Evolutionary conservation across 1,140 invertebrate genomes (phyloP).

Genomic region (Trichoplusia ni): DNA sequence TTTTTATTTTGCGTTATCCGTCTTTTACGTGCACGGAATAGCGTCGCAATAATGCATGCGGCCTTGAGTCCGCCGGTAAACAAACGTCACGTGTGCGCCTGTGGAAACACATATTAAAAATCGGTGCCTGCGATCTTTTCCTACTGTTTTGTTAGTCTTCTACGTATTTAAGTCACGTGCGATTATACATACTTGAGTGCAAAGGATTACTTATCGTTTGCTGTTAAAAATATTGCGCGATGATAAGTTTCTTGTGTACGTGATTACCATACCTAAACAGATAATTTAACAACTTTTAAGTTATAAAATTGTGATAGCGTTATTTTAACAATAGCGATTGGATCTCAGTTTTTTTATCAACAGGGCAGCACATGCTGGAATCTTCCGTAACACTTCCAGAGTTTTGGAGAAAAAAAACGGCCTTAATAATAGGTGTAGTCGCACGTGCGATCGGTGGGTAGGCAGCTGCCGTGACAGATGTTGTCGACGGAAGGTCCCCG

Average conservation of each 20-base stretch:
- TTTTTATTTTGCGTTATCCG: constrained; percentile 45
- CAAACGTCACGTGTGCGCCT: constrained; percentile 65
- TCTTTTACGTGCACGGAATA: constrained; percentile 51
- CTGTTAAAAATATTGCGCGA: background rate
- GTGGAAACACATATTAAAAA: constrained; percentile 45
- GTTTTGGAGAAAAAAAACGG: constrained; percentile 50
- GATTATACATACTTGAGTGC: constrained; percentile 2
- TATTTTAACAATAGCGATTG: background rate
- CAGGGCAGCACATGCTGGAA: constrained; percentile 24
- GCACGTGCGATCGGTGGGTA: constrained; percentile 67
- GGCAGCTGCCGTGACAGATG: constrained; percentile 78
- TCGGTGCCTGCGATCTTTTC: constrained; percentile 31
- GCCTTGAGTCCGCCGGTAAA: constrained; percentile 68
- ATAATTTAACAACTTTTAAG: background rate
- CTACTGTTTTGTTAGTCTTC: constrained; percentile 23
- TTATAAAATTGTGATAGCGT: background rate
- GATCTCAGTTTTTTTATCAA: background rate
- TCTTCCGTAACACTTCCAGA: constrained; percentile 65
- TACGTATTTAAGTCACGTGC: constrained; percentile 32
- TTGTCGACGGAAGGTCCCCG: constrained; percentile 63
- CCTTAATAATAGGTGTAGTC: constrained; percentile 73
- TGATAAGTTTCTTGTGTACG: background rate
- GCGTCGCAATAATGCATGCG: constrained; percentile 66
- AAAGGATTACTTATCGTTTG: constrained; percentile 25
- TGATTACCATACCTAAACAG: constrained; percentile 6